Evolutionary conservation across 53 echinoderm and acorn worm genomes (phyloP).

Genomic region (Paracentrotus lividus): DNA sequence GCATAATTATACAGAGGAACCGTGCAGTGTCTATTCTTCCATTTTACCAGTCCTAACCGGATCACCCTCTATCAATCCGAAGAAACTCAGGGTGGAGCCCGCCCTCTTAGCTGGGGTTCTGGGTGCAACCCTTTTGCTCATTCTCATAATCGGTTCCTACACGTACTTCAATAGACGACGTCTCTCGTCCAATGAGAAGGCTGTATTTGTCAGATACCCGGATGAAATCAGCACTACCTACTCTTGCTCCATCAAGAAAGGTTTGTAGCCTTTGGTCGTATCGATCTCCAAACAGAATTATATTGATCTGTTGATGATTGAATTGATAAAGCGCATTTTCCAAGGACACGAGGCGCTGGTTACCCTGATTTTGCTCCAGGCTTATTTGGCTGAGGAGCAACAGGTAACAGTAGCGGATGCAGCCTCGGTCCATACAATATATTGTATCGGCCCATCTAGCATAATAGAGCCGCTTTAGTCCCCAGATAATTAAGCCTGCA

Average conservation of each 20-base stretch:
- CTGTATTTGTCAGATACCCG: conserved; percentile 65
- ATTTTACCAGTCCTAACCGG: not conserved
- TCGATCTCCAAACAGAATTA: too few relatives aligned
- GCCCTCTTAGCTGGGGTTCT: conserved; percentile 41
- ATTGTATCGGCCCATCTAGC: too few relatives aligned
- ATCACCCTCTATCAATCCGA: conserved; percentile 1
- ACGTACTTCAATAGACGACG: conserved; percentile 47
- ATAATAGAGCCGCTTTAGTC: too few relatives aligned
- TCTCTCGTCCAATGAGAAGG: conserved; percentile 52
- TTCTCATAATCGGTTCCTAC: not conserved
- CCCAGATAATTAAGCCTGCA: too few relatives aligned
- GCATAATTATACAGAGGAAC: conserved; percentile 5
- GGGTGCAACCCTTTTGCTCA: not conserved
- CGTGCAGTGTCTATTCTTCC: conserved; percentile 13
- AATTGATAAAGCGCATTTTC: too few relatives aligned
- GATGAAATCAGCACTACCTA: conserved; percentile 71
- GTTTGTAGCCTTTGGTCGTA: not conserved
- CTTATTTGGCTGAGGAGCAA: too few relatives aligned
- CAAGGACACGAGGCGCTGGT: too few relatives aligned
- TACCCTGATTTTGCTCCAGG: too few relatives aligned
- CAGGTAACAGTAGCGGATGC: too few relatives aligned
- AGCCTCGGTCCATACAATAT: too few relatives aligned
- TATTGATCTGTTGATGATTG: too few relatives aligned
- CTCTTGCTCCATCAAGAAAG: conserved; percentile 66
- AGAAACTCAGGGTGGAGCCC: conserved; percentile 16